Evolutionary conservation across 2,113 vertebrate genomes (phyloP).

Genomic region (Anguilla japonica): DNA sequence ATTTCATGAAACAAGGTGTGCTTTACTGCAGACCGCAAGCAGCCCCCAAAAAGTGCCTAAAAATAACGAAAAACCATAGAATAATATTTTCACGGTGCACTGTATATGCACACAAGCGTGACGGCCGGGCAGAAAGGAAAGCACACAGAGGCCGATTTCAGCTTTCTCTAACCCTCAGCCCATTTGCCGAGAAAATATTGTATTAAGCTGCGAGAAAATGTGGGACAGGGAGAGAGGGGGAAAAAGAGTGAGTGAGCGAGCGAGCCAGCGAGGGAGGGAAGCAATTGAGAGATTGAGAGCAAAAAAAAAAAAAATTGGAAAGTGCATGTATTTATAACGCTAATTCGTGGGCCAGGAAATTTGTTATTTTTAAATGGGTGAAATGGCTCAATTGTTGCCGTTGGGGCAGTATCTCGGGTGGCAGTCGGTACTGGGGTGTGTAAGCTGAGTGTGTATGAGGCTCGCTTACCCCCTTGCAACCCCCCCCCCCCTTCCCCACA

Average conservation of each 20-base stretch:
- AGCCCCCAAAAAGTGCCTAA: conserved; percentile 21
- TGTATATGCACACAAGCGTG: conserved; percentile 50
- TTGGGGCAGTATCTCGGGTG: background rate
- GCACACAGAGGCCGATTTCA: conserved; percentile 64
- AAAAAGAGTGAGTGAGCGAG: background rate
- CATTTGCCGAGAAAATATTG: conserved; percentile 57
- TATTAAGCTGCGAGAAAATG: conserved; percentile 37
- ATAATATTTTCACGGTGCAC: conserved; percentile 65
- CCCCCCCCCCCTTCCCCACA: conserved; percentile 48
- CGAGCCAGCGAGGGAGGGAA: conserved; percentile 2
- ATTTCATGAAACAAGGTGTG: conserved; percentile 26
- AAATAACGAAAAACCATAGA: conserved; percentile 28
- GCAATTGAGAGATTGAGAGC: background rate
- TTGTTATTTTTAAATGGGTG: conserved; percentile 26
- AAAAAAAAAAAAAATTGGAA: background rate
- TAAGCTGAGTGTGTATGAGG: conserved; percentile 52
- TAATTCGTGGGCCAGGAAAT: conserved; percentile 25
- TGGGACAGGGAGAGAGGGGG: background rate
- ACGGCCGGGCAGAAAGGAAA: conserved; percentile 64
- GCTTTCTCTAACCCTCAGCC: conserved; percentile 58
- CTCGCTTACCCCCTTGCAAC: conserved; percentile 10
- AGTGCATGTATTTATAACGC: background rate
- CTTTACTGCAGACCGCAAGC: conserved; percentile 12
- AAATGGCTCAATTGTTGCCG: conserved; percentile 23
- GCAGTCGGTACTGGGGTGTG: conserved; percentile 16